Evolutionary conservation across 2,113 vertebrate species (phyloP), one percentile per base, ranked within the genome.

Genomic region (Periophthalmus modestus): DNA sequence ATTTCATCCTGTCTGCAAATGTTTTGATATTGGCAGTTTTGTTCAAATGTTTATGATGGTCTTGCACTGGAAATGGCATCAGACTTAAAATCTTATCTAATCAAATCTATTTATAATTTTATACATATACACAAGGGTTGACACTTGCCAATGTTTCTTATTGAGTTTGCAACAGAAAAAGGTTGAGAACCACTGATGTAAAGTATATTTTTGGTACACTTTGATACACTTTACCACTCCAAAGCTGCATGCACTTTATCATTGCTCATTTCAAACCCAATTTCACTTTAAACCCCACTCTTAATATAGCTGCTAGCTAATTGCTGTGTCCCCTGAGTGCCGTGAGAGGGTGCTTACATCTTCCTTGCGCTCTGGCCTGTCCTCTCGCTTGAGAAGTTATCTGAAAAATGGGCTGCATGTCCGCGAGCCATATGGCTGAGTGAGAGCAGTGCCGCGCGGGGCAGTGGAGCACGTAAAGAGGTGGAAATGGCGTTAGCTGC

Each of bases 331-430:
- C 73, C 23, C n/a, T 68, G 43, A 69, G 67, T 0, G 77, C 59
- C 7, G 68, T 39, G 23, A 4, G 63, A 24, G 58, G 46, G 59
- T 21, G 14, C 78, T 57, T 39, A 69, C 70, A 43, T 89, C 84
- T 74, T 80, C 70, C 75, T 62, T 19, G 63, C 72, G 78, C 69
- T 78, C 39, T 77, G 82, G 84, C 82, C 86, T 82, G 84, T 92
- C 85, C 84, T 91, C 89, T 89, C 91, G 90, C 90, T 92, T 92
- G 93, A 93, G 91, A 90, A 92, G 89, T 93, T 92, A 93, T 93
- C 82, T 93, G 92, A 94, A 91, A 93, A 93, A 94, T 93, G 91
- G 91, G 83, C 72, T 86, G 83, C 71, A 75, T 71, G 87, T 92
- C 93, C 79, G 67, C 34, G 24, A 85, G 88, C 93, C 93, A 93